Percentiles rank a stretch among this genome's conserved stretches.
phyloP scores from a whole-genome alignment of 2,888 invertebrate genomes.

The Thymelicus lineola region DNA sequence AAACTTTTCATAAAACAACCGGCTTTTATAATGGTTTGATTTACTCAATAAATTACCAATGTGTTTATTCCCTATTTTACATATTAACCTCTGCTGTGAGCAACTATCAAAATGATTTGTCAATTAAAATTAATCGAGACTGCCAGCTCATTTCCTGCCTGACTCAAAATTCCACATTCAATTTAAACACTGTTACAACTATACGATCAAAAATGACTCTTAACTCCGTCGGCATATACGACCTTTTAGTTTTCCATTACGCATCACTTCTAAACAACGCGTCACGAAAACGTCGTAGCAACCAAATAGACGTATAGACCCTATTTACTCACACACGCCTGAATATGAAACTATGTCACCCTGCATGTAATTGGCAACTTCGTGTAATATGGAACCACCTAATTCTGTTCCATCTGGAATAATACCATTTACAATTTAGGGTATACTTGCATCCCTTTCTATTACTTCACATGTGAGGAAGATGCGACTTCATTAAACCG shows the following conservation, averaged over 20 bases:
- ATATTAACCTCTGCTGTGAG: no score
- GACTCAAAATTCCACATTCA: neutral
- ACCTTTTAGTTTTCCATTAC: neutral
- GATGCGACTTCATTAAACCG: constrained; percentile 4
- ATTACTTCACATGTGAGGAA: neutral
- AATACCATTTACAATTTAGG: constrained; percentile 15
- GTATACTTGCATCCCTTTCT: constrained; percentile 4
- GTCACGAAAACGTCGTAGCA: neutral
- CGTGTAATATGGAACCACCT: constrained; percentile 39
- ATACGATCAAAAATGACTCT: neutral
- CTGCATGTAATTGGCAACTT: constrained; percentile 44
- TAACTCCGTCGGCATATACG: neutral
- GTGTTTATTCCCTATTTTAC: no score
- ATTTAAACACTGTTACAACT: neutral
- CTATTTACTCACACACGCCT: constrained; percentile 21
- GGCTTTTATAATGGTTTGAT: no score
- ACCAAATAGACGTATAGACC: neutral
- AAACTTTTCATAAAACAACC: no score
- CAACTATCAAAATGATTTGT: no score
- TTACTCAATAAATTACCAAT: no score
- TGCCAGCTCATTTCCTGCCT: no score
- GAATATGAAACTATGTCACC: constrained; percentile 40
- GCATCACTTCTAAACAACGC: neutral
- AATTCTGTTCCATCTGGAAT: constrained; percentile 28
- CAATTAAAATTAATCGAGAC: no score